phyloP scores from a whole-genome alignment of 2,113 vertebrate genomes.

The Agapornis roseicollis region DNA sequence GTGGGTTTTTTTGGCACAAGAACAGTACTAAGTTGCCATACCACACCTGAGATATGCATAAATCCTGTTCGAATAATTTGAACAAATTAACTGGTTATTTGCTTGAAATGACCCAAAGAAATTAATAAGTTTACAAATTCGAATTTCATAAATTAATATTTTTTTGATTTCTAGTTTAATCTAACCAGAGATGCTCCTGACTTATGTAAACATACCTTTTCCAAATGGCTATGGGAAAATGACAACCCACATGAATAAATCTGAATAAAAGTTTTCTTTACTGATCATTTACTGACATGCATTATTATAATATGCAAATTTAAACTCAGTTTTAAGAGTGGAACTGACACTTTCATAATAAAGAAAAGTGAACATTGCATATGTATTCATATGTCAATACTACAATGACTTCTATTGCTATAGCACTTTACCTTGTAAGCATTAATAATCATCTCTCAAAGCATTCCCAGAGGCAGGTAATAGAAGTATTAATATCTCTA shows the following conservation, averaged over 20 bases:
- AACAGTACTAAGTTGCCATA: not conserved
- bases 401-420: not conserved
- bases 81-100: not conserved
- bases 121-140: not conserved
- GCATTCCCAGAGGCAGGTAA: not conserved
- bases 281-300: not conserved
- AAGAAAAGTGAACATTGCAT: not conserved
- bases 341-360: not conserved
- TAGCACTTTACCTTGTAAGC: not conserved
- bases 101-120: not conserved
- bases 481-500: constrained; percentile 10
- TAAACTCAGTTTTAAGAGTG: not conserved
- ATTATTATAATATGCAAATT: not conserved
- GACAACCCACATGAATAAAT: not conserved
- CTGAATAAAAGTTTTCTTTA: not conserved
- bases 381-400: not conserved
- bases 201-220: not conserved
- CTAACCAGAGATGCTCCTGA: not conserved
- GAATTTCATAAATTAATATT: not conserved
- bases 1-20: not conserved
- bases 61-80: not conserved
- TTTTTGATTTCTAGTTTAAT: not conserved
- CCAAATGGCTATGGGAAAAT: not conserved
- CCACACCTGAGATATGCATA: not conserved
- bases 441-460: not conserved